Evolutionary conservation across 2,888 invertebrate genomes (phyloP).

Genomic region (Troides oblongomaculatus): DNA sequence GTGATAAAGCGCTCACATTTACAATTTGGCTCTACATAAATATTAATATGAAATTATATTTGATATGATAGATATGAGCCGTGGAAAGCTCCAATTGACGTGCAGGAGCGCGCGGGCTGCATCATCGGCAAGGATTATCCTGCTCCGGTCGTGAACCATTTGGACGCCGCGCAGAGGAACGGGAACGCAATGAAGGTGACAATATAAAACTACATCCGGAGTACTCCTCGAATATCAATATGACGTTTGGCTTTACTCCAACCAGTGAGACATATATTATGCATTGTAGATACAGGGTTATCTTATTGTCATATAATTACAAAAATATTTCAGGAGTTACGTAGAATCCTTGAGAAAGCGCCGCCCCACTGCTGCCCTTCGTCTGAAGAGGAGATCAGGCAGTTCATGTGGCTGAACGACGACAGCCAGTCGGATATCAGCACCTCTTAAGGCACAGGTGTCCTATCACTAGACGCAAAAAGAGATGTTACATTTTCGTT

Average conservation of each 20-base stretch:
- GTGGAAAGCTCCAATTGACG: slow-evolving; percentile 83
- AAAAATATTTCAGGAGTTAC: slow-evolving; percentile 56
- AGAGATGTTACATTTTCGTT: no score
- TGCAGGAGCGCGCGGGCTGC: slow-evolving; percentile 82
- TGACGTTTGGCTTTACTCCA: no score
- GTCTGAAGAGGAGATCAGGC: slow-evolving; percentile 82
- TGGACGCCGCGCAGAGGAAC: slow-evolving; percentile 75
- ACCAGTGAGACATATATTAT: no score
- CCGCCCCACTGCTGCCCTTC: slow-evolving; percentile 85
- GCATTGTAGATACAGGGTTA: no score
- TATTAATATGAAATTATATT: no score
- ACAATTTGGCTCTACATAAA: no score
- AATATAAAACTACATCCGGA: no score
- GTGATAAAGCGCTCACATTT: no score
- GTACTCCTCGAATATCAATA: no score
- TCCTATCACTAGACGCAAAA: background rate
- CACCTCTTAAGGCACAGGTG: slow-evolving; percentile 21
- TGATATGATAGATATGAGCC: slow-evolving; percentile 80
- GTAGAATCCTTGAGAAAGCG: slow-evolving; percentile 62
- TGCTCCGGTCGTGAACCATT: slow-evolving; percentile 82
- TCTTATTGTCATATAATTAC: no score
- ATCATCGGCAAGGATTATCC: slow-evolving; percentile 85
- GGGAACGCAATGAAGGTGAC: slow-evolving; percentile 71
- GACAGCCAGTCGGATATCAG: slow-evolving; percentile 37
- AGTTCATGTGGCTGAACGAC: slow-evolving; percentile 81